phyloP scores from a whole-genome alignment of 2,113 vertebrate species.

The Epinephelus cyanopodus region DNA sequence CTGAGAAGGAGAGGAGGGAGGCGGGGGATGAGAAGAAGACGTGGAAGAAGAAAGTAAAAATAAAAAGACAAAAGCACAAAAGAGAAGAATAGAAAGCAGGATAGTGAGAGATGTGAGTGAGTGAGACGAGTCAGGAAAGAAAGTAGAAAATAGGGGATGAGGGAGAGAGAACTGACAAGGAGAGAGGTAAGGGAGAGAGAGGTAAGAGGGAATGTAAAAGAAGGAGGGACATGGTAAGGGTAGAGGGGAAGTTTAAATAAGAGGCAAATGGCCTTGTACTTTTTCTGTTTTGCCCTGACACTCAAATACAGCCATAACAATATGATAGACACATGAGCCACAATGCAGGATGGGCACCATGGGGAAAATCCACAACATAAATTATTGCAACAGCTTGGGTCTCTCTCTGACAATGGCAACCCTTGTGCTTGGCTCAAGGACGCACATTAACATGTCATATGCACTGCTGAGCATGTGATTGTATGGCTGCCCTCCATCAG shows the following conservation, averaged over 20 bases:
- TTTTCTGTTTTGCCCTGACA: background rate
- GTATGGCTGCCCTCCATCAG: constrained; percentile 14
- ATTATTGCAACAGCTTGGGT: background rate
- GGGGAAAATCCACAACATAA: constrained; percentile 12
- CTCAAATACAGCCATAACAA: background rate
- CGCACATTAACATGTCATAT: constrained; percentile 21
- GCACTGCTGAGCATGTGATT: constrained; percentile 33
- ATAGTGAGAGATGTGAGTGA: background rate
- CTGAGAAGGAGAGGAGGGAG: constrained; percentile 26
- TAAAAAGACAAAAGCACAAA: constrained; percentile 34
- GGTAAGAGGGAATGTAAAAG: background rate
- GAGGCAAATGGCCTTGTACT: constrained; percentile 9
- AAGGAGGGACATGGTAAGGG: background rate
- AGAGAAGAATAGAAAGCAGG: constrained; percentile 16
- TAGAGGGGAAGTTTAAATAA: constrained; percentile 4
- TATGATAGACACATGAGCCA: background rate
- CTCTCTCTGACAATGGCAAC: background rate
- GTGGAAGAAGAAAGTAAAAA: constrained; percentile 28
- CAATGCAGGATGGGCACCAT: background rate
- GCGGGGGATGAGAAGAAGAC: constrained; percentile 35
- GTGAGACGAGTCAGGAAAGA: constrained; percentile 26
- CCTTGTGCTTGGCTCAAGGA: constrained; percentile 1
- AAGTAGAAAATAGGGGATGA: background rate
- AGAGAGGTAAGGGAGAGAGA: background rate
- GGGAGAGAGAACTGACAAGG: background rate